Evolutionary conservation across 2,797 vertebrate species (phyloP).

Genomic region (Cyprinella venusta): DNA sequence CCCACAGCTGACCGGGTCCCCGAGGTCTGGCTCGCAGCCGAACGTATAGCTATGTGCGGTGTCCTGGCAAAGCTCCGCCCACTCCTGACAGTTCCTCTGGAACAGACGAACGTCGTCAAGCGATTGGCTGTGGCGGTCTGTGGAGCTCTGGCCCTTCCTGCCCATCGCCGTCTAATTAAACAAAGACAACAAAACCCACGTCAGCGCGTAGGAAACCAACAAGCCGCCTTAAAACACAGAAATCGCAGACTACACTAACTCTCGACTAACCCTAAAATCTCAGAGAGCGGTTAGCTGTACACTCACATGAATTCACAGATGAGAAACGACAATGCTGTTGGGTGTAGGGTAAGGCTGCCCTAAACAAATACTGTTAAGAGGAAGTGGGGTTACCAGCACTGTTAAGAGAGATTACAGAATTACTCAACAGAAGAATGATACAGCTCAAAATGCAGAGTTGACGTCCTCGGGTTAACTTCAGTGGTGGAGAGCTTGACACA

Average conservation of each 20-base stretch:
- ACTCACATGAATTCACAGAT: constrained; percentile 46
- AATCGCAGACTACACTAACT: constrained; percentile 34
- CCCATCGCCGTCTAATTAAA: constrained; percentile 79
- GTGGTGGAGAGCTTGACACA: background rate
- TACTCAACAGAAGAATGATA: constrained; percentile 25
- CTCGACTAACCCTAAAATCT: constrained; percentile 44
- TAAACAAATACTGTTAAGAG: constrained; percentile 51
- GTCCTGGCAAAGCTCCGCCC: constrained; percentile 94
- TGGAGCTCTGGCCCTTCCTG: constrained; percentile 91
- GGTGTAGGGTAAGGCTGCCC: constrained; percentile 39
- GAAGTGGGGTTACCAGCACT: constrained; percentile 42
- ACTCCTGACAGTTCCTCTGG: constrained; percentile 92
- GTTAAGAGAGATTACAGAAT: constrained; percentile 46
- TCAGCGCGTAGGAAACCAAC: background rate
- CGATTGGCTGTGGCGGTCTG: constrained; percentile 95
- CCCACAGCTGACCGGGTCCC: constrained; percentile 77
- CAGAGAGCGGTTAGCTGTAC: constrained; percentile 41
- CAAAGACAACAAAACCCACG: background rate
- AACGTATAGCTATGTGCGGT: constrained; percentile 98
- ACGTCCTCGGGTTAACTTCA: constrained; percentile 7
- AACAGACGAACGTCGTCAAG: constrained; percentile 94
- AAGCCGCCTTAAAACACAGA: background rate
- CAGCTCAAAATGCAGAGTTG: constrained; percentile 25
- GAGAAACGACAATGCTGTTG: constrained; percentile 47
- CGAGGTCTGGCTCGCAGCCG: constrained; percentile 89